Evolutionary conservation across 2,888 invertebrate species (phyloP).

Genomic region (Drosophila mettleri): DNA sequence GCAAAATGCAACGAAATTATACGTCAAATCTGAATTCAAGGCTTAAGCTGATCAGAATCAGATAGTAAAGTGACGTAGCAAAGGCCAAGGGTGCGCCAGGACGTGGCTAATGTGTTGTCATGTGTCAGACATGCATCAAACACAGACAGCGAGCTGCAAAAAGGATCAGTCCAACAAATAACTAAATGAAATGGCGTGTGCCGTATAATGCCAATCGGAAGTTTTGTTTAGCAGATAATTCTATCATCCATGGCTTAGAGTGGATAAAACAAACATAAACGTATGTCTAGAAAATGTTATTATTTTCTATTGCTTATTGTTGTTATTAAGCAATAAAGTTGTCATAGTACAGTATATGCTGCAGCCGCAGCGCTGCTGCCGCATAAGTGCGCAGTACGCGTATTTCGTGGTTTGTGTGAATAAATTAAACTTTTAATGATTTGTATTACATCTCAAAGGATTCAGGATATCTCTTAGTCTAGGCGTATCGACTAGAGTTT

Average conservation of each 20-base stretch:
- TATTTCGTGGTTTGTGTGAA: no score
- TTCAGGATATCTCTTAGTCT: no score
- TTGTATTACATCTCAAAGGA: no score
- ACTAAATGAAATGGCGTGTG: constrained; percentile 30
- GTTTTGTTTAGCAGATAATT: not conserved
- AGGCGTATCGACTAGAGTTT: no score
- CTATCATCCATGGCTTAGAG: not conserved
- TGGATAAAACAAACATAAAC: not conserved
- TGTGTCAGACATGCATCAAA: constrained; percentile 74
- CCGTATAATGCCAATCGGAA: constrained; percentile 8
- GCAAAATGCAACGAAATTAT: constrained; percentile 40
- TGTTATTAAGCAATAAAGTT: no score
- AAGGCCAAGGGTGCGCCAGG: constrained; percentile 21
- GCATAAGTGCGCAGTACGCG: no score
- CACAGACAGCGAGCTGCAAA: constrained; percentile 48
- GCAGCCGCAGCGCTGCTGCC: no score
- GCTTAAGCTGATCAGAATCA: constrained; percentile 12
- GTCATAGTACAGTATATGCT: no score
- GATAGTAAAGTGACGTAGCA: constrained; percentile 25
- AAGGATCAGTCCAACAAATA: constrained; percentile 9
- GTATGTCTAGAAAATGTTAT: no score
- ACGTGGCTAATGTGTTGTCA: constrained; percentile 66
- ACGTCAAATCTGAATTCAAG: constrained; percentile 27
- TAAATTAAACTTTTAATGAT: no score
- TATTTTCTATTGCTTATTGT: no score